phyloP scores from a whole-genome alignment of 2,797 vertebrate genomes.

The Spheniscus humboldti region DNA sequence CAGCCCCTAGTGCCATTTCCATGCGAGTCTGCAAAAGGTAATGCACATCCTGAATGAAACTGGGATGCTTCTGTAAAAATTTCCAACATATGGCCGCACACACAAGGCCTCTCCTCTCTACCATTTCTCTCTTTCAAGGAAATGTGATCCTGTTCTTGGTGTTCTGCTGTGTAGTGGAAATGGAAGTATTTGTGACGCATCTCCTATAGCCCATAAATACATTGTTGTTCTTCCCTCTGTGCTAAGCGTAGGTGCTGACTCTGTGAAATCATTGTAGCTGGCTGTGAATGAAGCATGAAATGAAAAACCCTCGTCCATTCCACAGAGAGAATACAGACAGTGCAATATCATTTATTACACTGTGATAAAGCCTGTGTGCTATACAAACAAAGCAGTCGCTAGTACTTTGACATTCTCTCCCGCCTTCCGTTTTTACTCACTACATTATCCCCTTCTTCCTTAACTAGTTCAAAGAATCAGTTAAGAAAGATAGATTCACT shows the following conservation, averaged over 20 bases:
- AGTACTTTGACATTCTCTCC: background rate
- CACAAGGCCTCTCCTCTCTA: background rate
- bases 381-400: background rate
- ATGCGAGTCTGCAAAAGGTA: background rate
- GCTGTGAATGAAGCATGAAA: constrained; percentile 51
- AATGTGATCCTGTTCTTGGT: background rate
- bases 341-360: background rate
- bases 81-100: accelerated
- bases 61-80: too few species aligned
- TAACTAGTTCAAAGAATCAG: background rate
- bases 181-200: background rate
- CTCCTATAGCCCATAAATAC: background rate
- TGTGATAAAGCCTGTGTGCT: background rate
- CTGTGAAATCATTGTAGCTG: constrained; percentile 6
- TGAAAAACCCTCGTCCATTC: constrained; percentile 23
- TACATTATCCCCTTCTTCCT: background rate
- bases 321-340: background rate
- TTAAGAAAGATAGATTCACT: background rate
- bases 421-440: background rate
- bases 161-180: background rate
- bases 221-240: background rate
- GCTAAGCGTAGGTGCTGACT: background rate
- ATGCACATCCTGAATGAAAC: background rate
- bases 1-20: background rate
- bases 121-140: background rate